phyloP scores from a whole-genome alignment of 1,140 invertebrate genomes.

The Meteorus sp. region DNA sequence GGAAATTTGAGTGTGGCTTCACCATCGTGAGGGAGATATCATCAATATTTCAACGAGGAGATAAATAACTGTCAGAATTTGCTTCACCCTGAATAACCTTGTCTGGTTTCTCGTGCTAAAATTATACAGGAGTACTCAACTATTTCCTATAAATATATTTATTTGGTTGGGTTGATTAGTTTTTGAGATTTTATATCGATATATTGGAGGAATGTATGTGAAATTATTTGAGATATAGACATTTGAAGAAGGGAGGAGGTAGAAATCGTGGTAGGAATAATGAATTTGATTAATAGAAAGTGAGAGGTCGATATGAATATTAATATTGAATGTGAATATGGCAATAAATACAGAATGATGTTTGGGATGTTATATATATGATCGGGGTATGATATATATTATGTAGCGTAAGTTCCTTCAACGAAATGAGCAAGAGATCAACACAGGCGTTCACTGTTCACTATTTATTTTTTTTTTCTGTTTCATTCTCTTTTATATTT shows the following conservation, averaged over 20 bases:
- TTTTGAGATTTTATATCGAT: no score
- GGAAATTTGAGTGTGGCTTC: not conserved
- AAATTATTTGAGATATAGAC: no score
- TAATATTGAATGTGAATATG: not conserved
- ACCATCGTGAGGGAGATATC: not conserved
- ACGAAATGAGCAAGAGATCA: not conserved
- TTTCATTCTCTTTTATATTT: slow-evolving; percentile 5
- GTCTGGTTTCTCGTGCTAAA: slow-evolving; percentile 9
- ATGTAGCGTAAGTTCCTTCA: not conserved
- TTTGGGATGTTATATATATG: not conserved
- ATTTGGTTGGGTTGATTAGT: no score
- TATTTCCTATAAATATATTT: no score
- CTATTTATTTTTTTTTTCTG: not conserved
- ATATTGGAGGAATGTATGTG: no score
- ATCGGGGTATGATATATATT: slow-evolving; percentile 14
- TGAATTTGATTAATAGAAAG: not conserved
- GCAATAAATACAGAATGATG: not conserved
- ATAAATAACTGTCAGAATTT: slow-evolving; percentile 15
- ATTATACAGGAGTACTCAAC: no score
- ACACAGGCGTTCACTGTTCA: not conserved
- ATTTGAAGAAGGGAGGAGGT: no score
- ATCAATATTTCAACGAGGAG: slow-evolving; percentile 18
- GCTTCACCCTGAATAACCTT: slow-evolving; percentile 20
- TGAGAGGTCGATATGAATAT: not conserved
- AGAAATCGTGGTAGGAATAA: no score